Base-by-base conservation (phyloP, 2,797 vertebrate genomes). In the Diplodus puntazzo region DNA sequence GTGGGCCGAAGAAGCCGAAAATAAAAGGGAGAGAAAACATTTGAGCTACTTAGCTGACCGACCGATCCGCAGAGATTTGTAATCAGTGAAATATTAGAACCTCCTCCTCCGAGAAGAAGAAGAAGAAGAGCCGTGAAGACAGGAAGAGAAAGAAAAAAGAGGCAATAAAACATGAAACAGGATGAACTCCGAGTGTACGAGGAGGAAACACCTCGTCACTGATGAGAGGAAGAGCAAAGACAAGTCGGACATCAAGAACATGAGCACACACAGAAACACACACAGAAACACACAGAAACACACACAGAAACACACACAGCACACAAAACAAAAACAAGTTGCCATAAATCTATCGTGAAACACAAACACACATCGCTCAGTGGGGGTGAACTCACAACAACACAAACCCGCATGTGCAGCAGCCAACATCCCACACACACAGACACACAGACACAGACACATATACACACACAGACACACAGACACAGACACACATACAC, bases 311-410 rank as follows among this genome's bases (percentile, higher is more conserved):
- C 27, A 27, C 27, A 27, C 27, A 27, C 25, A 25, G 30, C 21
- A 30, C 48, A 65, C 70, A 64, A 2, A 66, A 61, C 50, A 39
- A 74, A 73, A 82, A 78, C 49, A 76, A 76, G 73, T 27, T 65
- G 69, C 42, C 18, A 54, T 78, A 71, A 87, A 81, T 77, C 73
- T 59, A 25, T 77, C 39, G 43, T 23, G 48, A 69, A 77, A 83
- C 45, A 72, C 43, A 85, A 74, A 89, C 79, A 85, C 45, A 50
- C 70, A 77, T 8, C 59, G 54, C 79, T 79, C 64, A 77, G 50
- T 25, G 30, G 23, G 11, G n/a, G 27, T 14, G 43, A 64, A 63
- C 39, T 46, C 16, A 34, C 52, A 60, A 34, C 52, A 60, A 82
- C 48, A 64, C 55, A 68, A 65, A 65, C 71, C 62, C 14, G 3